phyloP scores from a whole-genome alignment of 2,888 invertebrate species.

The Smittia sp. region DNA sequence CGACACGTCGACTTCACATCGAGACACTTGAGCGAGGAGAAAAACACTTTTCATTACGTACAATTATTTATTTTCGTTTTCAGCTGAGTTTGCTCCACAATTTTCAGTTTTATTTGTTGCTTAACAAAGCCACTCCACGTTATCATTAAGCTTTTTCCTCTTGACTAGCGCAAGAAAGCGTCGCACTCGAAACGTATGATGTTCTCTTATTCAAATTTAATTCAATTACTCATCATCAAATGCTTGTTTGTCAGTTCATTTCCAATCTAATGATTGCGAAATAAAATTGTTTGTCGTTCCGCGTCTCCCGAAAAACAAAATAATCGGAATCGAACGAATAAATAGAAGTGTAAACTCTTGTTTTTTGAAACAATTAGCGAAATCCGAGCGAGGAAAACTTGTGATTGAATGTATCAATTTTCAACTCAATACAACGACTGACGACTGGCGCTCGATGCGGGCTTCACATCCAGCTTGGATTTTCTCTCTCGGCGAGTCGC shows the following conservation, averaged over 20 bases:
- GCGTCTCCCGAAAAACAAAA: too few species aligned
- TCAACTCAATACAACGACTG: conserved; percentile 37
- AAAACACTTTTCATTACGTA: conserved; percentile 12
- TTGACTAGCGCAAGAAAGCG: background rate
- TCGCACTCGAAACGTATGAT: background rate
- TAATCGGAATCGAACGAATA: background rate
- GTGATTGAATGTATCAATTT: conserved; percentile 33
- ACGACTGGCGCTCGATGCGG: conserved; percentile 11
- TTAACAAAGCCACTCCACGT: background rate
- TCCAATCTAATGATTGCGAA: too few species aligned
- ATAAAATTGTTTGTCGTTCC: too few species aligned
- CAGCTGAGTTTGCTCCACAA: background rate
- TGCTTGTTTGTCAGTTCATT: too few species aligned
- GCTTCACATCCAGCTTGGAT: conserved; percentile 4
- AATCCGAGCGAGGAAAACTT: conserved; percentile 6
- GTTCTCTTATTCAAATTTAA: background rate
- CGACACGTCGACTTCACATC: conserved; percentile 1
- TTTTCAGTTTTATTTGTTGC: background rate
- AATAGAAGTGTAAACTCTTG: background rate
- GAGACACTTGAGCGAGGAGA: background rate
- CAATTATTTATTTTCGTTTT: background rate
- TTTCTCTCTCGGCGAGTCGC: background rate
- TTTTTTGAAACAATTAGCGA: background rate
- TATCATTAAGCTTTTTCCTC: background rate
- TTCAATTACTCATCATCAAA: background rate